phyloP scores from a whole-genome alignment of 1,140 invertebrate genomes.

The Callitettix versicolor region DNA sequence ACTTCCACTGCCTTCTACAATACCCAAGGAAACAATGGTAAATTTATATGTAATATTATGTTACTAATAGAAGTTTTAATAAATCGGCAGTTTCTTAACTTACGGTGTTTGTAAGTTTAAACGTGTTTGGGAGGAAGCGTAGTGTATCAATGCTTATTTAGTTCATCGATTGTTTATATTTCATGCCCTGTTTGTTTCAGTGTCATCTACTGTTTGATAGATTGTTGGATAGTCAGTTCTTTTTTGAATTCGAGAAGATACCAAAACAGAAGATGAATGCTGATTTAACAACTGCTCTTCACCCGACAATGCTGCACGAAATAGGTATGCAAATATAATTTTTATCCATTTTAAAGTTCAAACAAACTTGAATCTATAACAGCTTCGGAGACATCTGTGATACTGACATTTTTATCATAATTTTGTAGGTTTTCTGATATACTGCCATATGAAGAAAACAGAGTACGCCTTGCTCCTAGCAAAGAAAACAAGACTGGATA shows the following conservation, averaged over 20 bases:
- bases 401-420: slow-evolving; percentile 17
- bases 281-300: slow-evolving; percentile 53
- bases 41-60: too few relatives aligned
- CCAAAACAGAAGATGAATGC: slow-evolving; percentile 60
- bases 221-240: slow-evolving; percentile 66
- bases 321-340: slow-evolving; percentile 30
- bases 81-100: too few relatives aligned
- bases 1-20: slow-evolving; percentile 55
- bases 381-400: too few relatives aligned
- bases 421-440: slow-evolving; percentile 53
- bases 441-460: slow-evolving; percentile 79
- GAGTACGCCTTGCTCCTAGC: slow-evolving; percentile 62
- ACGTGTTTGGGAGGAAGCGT: too few relatives aligned
- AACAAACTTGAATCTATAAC: too few relatives aligned
- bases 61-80: too few relatives aligned
- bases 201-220: slow-evolving; percentile 69
- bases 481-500: slow-evolving; percentile 76
- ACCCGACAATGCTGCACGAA: slow-evolving; percentile 49
- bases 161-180: too few relatives aligned
- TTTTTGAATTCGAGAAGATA: slow-evolving; percentile 80
- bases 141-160: too few relatives aligned
- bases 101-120: too few relatives aligned
- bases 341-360: neutral
- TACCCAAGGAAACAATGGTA: slow-evolving; percentile 66
- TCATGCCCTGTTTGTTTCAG: too few relatives aligned